Base-by-base conservation (phyloP, 2,113 vertebrate genomes). In the Perccottus glenii region DNA sequence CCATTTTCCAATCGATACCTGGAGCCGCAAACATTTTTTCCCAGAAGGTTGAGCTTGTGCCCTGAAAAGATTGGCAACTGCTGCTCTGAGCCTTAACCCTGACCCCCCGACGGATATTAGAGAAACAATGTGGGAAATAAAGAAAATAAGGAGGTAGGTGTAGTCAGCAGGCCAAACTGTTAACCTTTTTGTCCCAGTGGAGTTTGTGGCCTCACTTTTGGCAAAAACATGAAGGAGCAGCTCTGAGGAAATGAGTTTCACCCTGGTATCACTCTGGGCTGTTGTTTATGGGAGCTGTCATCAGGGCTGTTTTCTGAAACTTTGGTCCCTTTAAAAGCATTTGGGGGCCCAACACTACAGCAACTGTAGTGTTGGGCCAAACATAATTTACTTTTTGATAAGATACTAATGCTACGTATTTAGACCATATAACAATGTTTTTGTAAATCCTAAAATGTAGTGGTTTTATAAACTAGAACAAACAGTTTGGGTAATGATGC, bases 221-320 rank as follows among this genome's bases (percentile, higher is more conserved):
- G 42, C 55, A 5, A 49, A 67, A 83, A 70, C 66, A 71, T 36
- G 7, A 8, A 49, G 47, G 71, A 53, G 46, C 57, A 73, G 55
- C 61, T 53, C 35, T 7, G 71, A 73, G 57, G 70, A 82, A 86
- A 87, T 82, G 45, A 73, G 73, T 82, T 87, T 85, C 55, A 79
- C 75, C 73, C 68, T 50, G 38, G 64, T 62, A 64, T 35, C 55
- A 63, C 60, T 35, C 36, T 60, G 19, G 19, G 19, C 19, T 27
- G 33, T n/a, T 14, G 6, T 32, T 56, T 35, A 50, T 73, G 63
- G 66, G 45, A 57, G 36, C 7, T n/a, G n/a, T n/a, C n/a, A n/a
- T 1, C 8, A 53, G 32, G 6, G 33, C 14, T 55, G 52, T 55
- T 55, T 36, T 12, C 4, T 6, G 3, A 33, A 55, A 33, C n/a